Evolutionary conservation across 2,888 invertebrate species (phyloP).

Genomic region (Chymomyza procnemis): DNA sequence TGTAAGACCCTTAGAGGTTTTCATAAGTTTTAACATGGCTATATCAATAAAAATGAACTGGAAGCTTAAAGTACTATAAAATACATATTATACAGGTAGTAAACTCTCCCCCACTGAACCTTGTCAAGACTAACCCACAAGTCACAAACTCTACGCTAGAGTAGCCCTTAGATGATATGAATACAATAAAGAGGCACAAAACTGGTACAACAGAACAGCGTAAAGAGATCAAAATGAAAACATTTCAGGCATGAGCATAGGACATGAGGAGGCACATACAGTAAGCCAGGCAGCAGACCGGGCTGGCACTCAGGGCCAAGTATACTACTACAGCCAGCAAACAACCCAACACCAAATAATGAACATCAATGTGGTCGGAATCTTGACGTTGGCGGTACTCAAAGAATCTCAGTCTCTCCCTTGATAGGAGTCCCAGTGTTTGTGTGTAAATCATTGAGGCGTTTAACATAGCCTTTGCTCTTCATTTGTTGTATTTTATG

Average conservation of each 20-base stretch:
- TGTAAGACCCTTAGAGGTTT: no score
- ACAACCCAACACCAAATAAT: not conserved
- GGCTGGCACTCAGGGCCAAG: not conserved
- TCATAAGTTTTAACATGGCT: no score
- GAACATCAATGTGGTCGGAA: not conserved
- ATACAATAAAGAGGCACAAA: constrained; percentile 7
- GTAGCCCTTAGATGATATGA: not conserved
- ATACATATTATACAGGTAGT: no score
- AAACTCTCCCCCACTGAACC: not conserved
- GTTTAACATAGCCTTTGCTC: constrained; percentile 69
- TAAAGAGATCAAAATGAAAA: constrained; percentile 72
- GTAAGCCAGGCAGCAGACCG: not conserved
- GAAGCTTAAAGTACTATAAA: no score
- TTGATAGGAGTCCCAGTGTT: not conserved
- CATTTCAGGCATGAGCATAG: constrained; percentile 49
- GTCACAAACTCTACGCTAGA: not conserved
- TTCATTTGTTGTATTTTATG: constrained; percentile 74
- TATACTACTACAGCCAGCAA: no score
- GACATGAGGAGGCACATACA: not conserved
- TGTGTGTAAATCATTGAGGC: constrained; percentile 70
- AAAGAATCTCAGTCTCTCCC: constrained; percentile 6
- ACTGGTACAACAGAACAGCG: constrained; percentile 45
- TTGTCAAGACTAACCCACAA: not conserved
- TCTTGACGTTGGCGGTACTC: not conserved
- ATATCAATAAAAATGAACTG: no score